These are phyloP conservation scores for Chaenodraco wilsoni DNA, from an alignment of 2,797 vertebrate species.

Conservation along the genomic window DNA sequence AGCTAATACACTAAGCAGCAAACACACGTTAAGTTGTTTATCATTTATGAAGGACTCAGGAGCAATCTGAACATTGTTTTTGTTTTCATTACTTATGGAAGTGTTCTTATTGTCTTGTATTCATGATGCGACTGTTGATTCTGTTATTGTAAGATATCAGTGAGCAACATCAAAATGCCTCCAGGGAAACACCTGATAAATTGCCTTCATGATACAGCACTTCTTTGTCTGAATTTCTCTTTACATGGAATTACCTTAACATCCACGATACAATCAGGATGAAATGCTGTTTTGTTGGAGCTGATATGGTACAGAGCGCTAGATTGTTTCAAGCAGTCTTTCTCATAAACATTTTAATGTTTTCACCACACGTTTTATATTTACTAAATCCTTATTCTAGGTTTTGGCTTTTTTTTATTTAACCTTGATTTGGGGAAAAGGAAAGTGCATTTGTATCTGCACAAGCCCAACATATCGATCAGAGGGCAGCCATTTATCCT, in stretches of 20 bases:
- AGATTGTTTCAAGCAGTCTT: neutral
- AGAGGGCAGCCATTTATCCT: slow-evolving; percentile 4
- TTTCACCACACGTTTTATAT: neutral
- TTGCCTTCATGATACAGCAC: slow-evolving; percentile 23
- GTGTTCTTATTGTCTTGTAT: slow-evolving; percentile 29
- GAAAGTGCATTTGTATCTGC: neutral
- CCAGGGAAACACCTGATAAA: slow-evolving; percentile 24
- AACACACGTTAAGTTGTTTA: slow-evolving; percentile 46
- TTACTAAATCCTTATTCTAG: neutral
- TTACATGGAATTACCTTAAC: slow-evolving; percentile 28
- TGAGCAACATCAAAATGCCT: slow-evolving; percentile 18
- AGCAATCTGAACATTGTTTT: slow-evolving; percentile 42
- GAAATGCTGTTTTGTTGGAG: neutral
- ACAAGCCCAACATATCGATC: slow-evolving; percentile 28
- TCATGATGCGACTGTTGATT: slow-evolving; percentile 35
- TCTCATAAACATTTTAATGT: neutral
- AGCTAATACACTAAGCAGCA: slow-evolving; percentile 52
- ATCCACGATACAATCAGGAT: neutral
- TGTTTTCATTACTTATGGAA: slow-evolving; percentile 54
- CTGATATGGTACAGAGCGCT: neutral
- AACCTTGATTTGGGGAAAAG: slow-evolving; percentile 12
- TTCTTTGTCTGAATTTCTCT: slow-evolving; percentile 41
- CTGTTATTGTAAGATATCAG: slow-evolving; percentile 19
- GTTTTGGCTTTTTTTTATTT: slow-evolving; percentile 1
- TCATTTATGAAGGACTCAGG: slow-evolving; percentile 39